phyloP scores from a whole-genome alignment of 2,888 invertebrate genomes.

The Ectemnius lituratus region DNA sequence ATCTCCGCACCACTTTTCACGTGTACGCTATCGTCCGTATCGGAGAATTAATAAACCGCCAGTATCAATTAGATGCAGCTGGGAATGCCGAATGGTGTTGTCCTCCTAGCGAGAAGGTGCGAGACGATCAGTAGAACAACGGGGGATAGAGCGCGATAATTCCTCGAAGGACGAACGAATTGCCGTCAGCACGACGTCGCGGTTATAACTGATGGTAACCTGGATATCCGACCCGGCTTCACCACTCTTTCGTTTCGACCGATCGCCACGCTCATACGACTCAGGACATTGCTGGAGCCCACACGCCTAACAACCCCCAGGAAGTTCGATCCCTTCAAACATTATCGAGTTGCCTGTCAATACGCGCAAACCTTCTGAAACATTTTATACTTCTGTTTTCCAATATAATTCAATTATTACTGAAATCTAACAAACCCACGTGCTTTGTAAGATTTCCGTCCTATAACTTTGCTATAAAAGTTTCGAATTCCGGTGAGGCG shows the following conservation, averaged over 20 bases:
- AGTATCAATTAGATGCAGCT: too few relatives aligned
- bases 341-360: not conserved
- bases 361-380: too few relatives aligned
- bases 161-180: slow-evolving; percentile 8
- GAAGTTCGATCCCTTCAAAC: slow-evolving; percentile 11
- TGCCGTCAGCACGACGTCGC: slow-evolving; percentile 52
- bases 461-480: too few relatives aligned
- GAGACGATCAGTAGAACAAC: not conserved
- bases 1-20: slow-evolving; percentile 2
- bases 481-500: too few relatives aligned
- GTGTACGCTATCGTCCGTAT: too few relatives aligned
- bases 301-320: slow-evolving; percentile 6
- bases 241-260: slow-evolving; percentile 10
- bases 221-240: not conserved
- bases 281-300: not conserved
- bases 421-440: too few relatives aligned
- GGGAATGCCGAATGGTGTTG: slow-evolving; percentile 7
- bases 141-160: not conserved
- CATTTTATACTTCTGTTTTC: too few relatives aligned
- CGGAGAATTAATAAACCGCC: too few relatives aligned
- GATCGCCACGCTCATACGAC: not conserved
- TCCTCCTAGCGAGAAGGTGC: too few relatives aligned
- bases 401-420: too few relatives aligned
- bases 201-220: slow-evolving; percentile 48
- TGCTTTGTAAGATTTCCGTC: too few relatives aligned